Base-by-base conservation (phyloP, 2,888 invertebrate genomes). In the Sipha maydis region DNA sequence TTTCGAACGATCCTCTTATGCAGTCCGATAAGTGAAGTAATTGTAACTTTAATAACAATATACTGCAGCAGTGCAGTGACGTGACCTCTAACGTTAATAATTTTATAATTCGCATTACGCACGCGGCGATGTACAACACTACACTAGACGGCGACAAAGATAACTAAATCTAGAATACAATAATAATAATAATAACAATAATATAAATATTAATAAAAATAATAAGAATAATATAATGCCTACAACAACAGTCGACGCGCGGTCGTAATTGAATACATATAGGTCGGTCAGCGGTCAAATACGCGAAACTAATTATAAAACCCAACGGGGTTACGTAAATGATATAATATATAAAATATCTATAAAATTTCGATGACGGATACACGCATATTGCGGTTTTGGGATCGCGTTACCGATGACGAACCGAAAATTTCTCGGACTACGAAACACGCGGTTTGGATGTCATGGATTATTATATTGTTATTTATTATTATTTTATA, bases 361-460 rank as follows among this genome's bases (percentile, higher is more conserved):
- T 14, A 25, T 76, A 77, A 77, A 85, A 76, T 67, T 69, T 78
- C 38, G 5, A 83, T 71, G 34, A 38, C 11, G 48, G 38, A 54
- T 61, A 67, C 28, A 19, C 38, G 31, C 21, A n/a, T 54, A 21
- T 7, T 67, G 86, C n/a, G 80, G 86, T 88, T 73, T 73, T 61
- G n/a, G 41, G 86, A 88, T 88, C 80, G 86, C 80, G 73, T 88
- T 88, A 80, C 85, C n/a, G 54, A 25, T 31, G 48, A 83, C 75
- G 31, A 75, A 14, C 67, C 85, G 48, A 85, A 67, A 77, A 67
- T 76, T 48, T 85, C 85, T 77, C 48, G 25, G 4, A 54, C n/a
- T n/a, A 48, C n/a, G 31, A 67, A 31, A 67, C 80, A 48, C 48
- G 14, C 11, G 73, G 56, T 82, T 67, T 75, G 82, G n/a, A 88